These are phyloP conservation scores for Lagopus muta DNA, from an alignment of 2,113 vertebrate species.

Conservation along the genomic window DNA sequence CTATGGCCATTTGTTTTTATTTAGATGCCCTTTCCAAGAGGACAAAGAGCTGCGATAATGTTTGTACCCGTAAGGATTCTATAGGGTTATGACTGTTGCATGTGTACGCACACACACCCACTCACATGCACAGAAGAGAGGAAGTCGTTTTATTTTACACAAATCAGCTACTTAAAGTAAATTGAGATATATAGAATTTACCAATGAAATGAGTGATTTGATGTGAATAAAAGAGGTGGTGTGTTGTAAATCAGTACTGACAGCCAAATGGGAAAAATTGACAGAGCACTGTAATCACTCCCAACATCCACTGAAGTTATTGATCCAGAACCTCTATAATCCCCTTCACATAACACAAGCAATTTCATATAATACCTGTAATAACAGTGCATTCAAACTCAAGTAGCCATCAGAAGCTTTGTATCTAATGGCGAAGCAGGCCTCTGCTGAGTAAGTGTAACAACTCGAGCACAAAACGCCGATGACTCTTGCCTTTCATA, in stretches of 20 bases:
- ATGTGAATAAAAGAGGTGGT: conserved; percentile 86
- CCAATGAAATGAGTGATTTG: conserved; percentile 88
- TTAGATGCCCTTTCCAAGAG: background rate
- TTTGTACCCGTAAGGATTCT: conserved; percentile 39
- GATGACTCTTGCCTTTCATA: conserved; percentile 73
- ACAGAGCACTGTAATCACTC: conserved; percentile 94
- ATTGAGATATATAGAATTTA: conserved; percentile 89
- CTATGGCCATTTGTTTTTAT: background rate
- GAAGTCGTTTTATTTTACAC: conserved; percentile 85
- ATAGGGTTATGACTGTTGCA: conserved; percentile 73
- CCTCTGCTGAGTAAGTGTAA: conserved; percentile 79
- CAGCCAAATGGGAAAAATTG: conserved; percentile 91
- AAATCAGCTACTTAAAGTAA: conserved; percentile 89
- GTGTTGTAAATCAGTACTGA: conserved; percentile 86
- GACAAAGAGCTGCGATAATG: conserved; percentile 39
- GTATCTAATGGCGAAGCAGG: conserved; percentile 87
- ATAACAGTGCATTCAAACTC: conserved; percentile 93
- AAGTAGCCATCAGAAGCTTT: conserved; percentile 91
- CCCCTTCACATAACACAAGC: conserved; percentile 95
- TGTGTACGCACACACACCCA: background rate
- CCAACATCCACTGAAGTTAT: conserved; percentile 95
- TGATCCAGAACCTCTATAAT: conserved; percentile 97
- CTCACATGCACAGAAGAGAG: conserved; percentile 61
- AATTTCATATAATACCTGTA: conserved; percentile 99
- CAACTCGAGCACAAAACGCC: conserved; percentile 74